Evolutionary conservation across 2,113 vertebrate species (phyloP).

Genomic region (Dromas ardeola): DNA sequence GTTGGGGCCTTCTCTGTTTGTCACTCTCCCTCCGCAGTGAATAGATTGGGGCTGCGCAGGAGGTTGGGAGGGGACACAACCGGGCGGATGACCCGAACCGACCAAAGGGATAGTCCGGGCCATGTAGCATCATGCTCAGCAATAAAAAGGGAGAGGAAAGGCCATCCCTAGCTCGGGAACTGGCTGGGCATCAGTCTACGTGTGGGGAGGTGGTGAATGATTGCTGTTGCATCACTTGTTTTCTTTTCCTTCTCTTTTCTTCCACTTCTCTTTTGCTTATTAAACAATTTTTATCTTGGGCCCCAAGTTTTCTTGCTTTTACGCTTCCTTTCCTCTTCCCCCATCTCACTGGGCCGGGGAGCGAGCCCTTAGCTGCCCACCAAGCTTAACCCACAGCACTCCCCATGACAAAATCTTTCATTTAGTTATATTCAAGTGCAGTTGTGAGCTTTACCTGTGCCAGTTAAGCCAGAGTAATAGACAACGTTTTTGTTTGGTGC

Average conservation of each 20-base stretch:
- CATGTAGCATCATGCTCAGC: not conserved
- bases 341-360: not conserved
- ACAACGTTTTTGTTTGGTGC: not conserved
- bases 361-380: rapidly evolving
- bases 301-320: not conserved
- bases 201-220: not conserved
- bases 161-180: not conserved
- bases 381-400: not conserved
- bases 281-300: not conserved
- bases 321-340: not conserved
- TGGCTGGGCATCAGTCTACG: not conserved
- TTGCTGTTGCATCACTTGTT: not conserved
- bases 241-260: not conserved
- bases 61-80: not conserved
- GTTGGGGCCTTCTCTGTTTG: not conserved
- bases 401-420: not conserved
- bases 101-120: not conserved
- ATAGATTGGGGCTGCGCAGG: not conserved
- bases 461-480: not conserved
- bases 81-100: not conserved
- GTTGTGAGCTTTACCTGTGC: not conserved
- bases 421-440: not conserved
- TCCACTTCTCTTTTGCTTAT: not conserved
- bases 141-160: not conserved
- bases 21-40: not conserved